Evolutionary conservation across 1,140 invertebrate genomes (phyloP).

Genomic region (Pseudomyrmex cubaensis): DNA sequence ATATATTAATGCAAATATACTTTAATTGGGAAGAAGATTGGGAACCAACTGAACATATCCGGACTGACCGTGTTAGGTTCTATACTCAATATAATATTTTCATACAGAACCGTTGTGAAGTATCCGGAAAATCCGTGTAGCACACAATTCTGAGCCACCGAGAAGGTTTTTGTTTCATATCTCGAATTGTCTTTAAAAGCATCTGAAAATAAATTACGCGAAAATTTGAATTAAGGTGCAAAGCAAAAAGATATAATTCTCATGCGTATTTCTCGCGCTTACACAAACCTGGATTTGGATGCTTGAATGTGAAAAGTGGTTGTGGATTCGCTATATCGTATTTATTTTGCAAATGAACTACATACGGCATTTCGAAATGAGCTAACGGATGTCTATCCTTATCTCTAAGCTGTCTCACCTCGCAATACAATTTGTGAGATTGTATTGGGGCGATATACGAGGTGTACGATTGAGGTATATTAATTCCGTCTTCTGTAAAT

Average conservation of each 20-base stretch:
- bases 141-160: constrained; percentile 90
- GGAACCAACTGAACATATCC: constrained; percentile 99
- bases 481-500: constrained; percentile 91
- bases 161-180: constrained; percentile 90
- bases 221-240: constrained; percentile 32
- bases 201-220: constrained; percentile 76
- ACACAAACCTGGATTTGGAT: constrained; percentile 91
- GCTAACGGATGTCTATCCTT: constrained; percentile 87
- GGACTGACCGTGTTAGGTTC: constrained; percentile 94
- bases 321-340: constrained; percentile 93
- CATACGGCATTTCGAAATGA: constrained; percentile 95
- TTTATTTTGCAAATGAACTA: constrained; percentile 96
- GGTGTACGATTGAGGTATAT: constrained; percentile 96
- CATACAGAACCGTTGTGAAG: constrained; percentile 95
- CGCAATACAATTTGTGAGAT: constrained; percentile 91
- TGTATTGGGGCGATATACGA: constrained; percentile 96
- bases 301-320: constrained; percentile 94
- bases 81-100: constrained; percentile 95
- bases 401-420: constrained; percentile 87
- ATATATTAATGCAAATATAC: constrained; percentile 83
- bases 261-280: neutral
- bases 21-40: constrained; percentile 96
- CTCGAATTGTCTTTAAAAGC: constrained; percentile 90
- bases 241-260: neutral
- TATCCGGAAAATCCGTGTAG: constrained; percentile 98